Base-by-base conservation (phyloP, 2,888 invertebrate species). In the Rhaphigaster nebulosa region DNA sequence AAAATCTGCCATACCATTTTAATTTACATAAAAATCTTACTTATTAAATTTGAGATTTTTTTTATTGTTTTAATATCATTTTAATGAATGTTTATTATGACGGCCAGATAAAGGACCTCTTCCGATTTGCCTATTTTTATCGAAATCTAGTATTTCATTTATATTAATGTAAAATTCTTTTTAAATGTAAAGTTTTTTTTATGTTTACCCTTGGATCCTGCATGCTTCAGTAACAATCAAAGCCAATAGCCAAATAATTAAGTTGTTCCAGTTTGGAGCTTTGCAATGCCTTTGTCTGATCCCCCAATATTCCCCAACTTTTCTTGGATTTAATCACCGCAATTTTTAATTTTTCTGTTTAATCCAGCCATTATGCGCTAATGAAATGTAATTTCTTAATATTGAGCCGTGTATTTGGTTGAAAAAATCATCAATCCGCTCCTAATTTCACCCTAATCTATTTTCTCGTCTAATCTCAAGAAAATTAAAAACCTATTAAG, bases 221-320 rank as follows among this genome's bases (percentile, higher is more conserved):
- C 45, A 6, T 4, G 0, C 5, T 26, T 56, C 56, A 26, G 1
- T n/a, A n/a, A n/a, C n/a, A n/a, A n/a, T n/a, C n/a, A n/a, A 23
- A 56, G 26, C 56, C 26, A n/a, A 23, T 56, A 26, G 56, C 26
- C 8, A n/a, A 12, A 60, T n/a, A 60, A n/a, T 60, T 60, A 29
- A 60, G n/a, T 60, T n/a, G n/a, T n/a, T 60, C 60, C 60, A 60
- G n/a, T 13, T 12, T 1, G 60, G 12, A 29, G n/a, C 12, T 29
- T 60, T 60, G 15, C 4, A 12, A 60, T 29, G 12, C 13, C 15
- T 29, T 29, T 10, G 13, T n/a, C 1, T 0, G 26, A 13, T n/a
- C 2, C 5, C 8, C 15, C 0, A 1, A 34, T 3, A 3, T 5
- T 15, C 29, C 26, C 3, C 4, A 15, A 18, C 29, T 34, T 4